A percentile compares a stretch with the other conserved stretches of the same genome.
Conservation (phyloP, 2,797 vertebrate species). For the Sarcophilus harrisii region DNA sequence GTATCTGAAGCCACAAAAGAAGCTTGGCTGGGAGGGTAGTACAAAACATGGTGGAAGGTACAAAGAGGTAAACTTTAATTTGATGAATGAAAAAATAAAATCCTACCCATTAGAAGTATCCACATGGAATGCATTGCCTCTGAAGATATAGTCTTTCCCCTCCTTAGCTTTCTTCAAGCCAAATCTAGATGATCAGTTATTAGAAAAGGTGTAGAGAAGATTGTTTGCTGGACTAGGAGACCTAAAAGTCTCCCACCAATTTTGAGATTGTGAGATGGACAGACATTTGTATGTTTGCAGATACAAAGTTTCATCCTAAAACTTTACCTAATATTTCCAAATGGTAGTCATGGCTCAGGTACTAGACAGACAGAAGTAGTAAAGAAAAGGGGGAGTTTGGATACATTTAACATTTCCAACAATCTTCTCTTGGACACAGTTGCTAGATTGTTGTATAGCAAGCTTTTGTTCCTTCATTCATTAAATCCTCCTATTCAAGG, state of each 20-base stretch:
- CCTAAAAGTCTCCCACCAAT: not conserved
- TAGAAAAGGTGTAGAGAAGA: not conserved
- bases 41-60: not conserved
- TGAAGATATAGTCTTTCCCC: not conserved
- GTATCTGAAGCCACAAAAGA: not conserved
- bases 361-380: not conserved
- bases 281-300: not conserved
- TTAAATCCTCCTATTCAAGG: conserved; percentile 44
- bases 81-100: not conserved
- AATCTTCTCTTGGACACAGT: conserved; percentile 31
- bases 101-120: not conserved
- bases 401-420: conserved; percentile 41
- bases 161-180: not conserved
- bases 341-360: not conserved
- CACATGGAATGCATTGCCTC: not conserved
- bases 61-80: not conserved
- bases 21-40: not conserved
- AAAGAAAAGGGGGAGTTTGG: not conserved
- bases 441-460: conserved; percentile 44
- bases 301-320: not conserved
- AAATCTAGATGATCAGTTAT: not conserved
- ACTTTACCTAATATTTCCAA: not conserved
- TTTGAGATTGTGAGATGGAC: not conserved
- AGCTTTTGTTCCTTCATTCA: conserved; percentile 15
- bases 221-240: not conserved